Base-by-base conservation (phyloP, 2,113 vertebrate genomes). In the Fulica atra region DNA sequence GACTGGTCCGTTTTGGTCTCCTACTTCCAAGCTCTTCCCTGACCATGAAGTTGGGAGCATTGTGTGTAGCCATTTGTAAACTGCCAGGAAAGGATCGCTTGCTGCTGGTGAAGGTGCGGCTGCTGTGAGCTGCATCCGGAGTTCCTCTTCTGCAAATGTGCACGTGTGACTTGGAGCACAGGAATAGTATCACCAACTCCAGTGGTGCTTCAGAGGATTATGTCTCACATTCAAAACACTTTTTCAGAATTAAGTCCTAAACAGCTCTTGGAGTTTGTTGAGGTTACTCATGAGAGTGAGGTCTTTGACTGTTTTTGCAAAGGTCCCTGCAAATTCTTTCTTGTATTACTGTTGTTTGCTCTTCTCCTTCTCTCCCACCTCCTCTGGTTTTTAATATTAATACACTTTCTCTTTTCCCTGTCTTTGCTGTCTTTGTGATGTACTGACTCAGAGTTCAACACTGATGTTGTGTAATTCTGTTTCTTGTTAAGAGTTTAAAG, bases 361-460 rank as follows among this genome's bases (percentile, higher is more conserved):
- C 16, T 70, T 38, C 19, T 68, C 28, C 11, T 3, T 29, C 26
- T 66, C 7, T 69, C 12, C 19, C 5, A 8, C 28, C 11, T 9
- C 2, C 4, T 44, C 6, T 7, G 12, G 29, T 31, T 31, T 11
- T 29, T 44, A 50, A 59, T 60, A 16, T 6, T 6, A 44, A 26
- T 11, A 18, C 16, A 1, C 16, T 18, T 59, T 70, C 21, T 33
- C 11, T 79, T 20, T n/a, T 74, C 60, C 6, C 36, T 81, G 0
- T 76, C 29, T 95, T 70, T 85, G 78, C 17, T 68, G 33, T 87
- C 44, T 66, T 56, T 21, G 2, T 88, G 63, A 36, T 86, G 42
- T 42, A 82, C 28, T 95, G 95, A 95, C 79, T 89, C 95, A 93
- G 77, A 94, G 92, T 57, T 95, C 86, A 89, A 42, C n/a, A 18